Evolutionary conservation across 1,140 invertebrate genomes (phyloP), one percentile per base, ranked within the genome.

Genomic region (Pollicipes pollicipes): DNA sequence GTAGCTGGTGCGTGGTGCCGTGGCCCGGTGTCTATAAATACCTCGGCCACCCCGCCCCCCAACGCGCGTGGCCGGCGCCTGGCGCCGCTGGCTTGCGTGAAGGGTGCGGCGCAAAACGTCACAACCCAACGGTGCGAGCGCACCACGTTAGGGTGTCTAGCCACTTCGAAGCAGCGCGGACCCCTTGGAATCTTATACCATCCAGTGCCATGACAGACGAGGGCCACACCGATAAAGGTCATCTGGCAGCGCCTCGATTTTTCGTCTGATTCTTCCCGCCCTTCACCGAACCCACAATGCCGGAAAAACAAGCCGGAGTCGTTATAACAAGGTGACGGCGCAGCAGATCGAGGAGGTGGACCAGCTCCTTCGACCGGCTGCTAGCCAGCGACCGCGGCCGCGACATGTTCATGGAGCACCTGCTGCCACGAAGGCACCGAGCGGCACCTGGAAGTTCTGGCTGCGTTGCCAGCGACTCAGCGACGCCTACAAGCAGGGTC

Each of bases 291-390:
- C n/a, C 8, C 67, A 32, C 6, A 2, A 37, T 32, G 30, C 67
- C 67, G 10, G n/a, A 31, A 32, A 24, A 10, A 13, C 8, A 32
- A 37, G 67, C 30, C 13, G 21, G 67, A 31, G 67, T 35, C 32
- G 8, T 35, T n/a, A 68, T 24, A 35, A 68, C 32, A 31, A 24
- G 13, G 32, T 72, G 8, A 28, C 35, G 3, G 32, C 71, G 28
- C 37, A 68, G 21, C 29, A 28, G n/a, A 63, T 85, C 76, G 83
- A 85, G 73, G 84, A 85, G n/a, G 3, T 83, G 83, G 75, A 83
- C 84, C 21, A 86, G 85, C 24, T 81, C 84, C 76, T 85, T 85
- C 71, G 84, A 86, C 74, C 85, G 84, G 26, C 70, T 72, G 69
- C 70, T 76, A 26, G 75, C 74, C 28, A 75, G 75, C 17, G 72